A percentile compares a stretch with the other conserved stretches of the same genome.
Evolutionary conservation across 2,888 invertebrate species (phyloP).

Genomic region (Podotricha telesiphe): DNA sequence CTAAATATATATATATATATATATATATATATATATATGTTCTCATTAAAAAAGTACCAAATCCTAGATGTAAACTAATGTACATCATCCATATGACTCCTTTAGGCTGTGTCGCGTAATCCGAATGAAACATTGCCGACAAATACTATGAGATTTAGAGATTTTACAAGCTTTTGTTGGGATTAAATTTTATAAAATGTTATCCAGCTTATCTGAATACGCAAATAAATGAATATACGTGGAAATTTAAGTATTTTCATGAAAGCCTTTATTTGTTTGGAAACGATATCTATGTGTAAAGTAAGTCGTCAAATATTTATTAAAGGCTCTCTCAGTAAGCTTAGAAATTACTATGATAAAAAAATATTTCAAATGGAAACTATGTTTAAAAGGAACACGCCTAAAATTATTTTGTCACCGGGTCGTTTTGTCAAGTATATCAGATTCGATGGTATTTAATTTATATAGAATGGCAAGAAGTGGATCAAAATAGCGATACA

Average conservation of each 20-base stretch:
- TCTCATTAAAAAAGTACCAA: conserved; percentile 1
- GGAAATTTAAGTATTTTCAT: not conserved
- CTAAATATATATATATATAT: no score
- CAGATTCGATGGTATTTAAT: no score
- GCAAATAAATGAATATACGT: not conserved
- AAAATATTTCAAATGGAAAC: no score
- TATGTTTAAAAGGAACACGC: no score
- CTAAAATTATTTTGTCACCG: no score
- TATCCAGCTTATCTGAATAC: conserved; percentile 14
- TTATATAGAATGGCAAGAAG: no score
- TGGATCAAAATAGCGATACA: no score
- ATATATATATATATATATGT: not conserved
- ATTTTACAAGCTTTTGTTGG: conserved; percentile 21
- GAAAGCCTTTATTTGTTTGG: not conserved
- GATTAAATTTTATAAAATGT: conserved; percentile 16
- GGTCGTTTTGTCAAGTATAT: no score
- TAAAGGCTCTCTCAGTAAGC: not conserved
- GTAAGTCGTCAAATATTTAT: not conserved
- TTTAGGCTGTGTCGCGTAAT: conserved; percentile 22
- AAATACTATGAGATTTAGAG: conserved; percentile 25
- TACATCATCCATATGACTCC: conserved; percentile 14
- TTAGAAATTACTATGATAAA: no score
- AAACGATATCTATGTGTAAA: not conserved
- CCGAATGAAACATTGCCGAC: conserved; percentile 22
- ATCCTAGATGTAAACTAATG: conserved; percentile 5